Percentiles rank a stretch among this genome's conserved stretches.
Conservation (phyloP, 1,140 invertebrate genomes). For the Neotoxoptera formosana region DNA sequence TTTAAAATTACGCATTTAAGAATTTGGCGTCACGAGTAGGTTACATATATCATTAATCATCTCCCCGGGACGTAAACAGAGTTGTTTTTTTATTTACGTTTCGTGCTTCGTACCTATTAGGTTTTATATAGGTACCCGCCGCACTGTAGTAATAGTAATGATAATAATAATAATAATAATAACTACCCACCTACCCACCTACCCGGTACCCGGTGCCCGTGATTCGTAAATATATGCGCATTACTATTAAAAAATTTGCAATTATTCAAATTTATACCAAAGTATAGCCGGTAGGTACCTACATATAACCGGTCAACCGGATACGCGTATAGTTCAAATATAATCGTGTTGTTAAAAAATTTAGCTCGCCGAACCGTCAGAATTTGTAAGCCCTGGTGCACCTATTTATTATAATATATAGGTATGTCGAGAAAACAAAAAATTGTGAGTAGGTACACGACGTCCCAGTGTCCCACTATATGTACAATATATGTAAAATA, state of each 20-base stretch:
- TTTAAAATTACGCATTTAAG: slow-evolving; percentile 3
- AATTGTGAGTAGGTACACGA: neutral
- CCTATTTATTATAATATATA: neutral
- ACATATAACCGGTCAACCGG: neutral
- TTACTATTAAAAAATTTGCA: neutral
- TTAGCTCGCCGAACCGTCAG: too few relatives aligned
- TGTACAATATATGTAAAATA: neutral
- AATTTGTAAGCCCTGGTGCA: neutral
- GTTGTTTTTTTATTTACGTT: neutral
- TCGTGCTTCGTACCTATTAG: neutral
- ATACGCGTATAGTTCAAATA: neutral
- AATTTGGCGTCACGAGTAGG: neutral
- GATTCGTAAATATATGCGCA: neutral
- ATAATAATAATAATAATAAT: too few relatives aligned
- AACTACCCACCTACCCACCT: neutral
- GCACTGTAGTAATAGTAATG: too few relatives aligned
- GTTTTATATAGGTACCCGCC: neutral
- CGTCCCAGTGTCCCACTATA: neutral
- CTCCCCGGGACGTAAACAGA: neutral
- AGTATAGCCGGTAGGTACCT: neutral
- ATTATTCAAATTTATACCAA: neutral
- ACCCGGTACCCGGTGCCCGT: neutral
- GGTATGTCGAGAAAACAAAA: neutral
- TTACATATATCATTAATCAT: slow-evolving; percentile 3
- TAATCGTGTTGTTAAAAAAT: slow-evolving; percentile 5